Percentiles rank a stretch among this genome's conserved stretches.
Evolutionary conservation across 2,113 vertebrate species (phyloP).

Genomic region (Marmota flaviventris): DNA sequence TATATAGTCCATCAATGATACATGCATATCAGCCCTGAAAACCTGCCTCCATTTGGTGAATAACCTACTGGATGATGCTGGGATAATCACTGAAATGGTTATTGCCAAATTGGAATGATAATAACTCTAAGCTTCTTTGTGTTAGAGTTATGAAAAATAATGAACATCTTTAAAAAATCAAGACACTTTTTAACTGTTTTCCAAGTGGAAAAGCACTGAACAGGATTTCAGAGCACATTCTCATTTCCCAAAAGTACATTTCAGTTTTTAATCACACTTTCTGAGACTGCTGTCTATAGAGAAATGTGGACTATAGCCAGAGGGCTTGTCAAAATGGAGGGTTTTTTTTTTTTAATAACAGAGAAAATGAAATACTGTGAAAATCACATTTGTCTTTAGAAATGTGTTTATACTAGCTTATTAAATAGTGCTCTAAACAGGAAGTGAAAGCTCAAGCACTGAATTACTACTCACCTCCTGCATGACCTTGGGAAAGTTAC

Average conservation of each 20-base stretch:
- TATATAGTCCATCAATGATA: neutral
- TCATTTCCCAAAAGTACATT: constrained; percentile 68
- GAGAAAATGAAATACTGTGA: constrained; percentile 64
- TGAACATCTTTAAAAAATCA: neutral
- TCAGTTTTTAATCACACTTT: constrained; percentile 64
- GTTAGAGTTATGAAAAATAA: constrained; percentile 38
- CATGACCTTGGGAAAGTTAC: neutral
- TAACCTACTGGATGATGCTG: neutral
- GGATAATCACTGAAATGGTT: neutral
- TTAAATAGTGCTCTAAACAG: constrained; percentile 25
- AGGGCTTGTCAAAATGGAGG: constrained; percentile 44
- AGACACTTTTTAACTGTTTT: neutral
- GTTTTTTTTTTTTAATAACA: constrained; percentile 64
- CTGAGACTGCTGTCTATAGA: constrained; percentile 45
- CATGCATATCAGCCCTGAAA: neutral
- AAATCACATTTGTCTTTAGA: constrained; percentile 67
- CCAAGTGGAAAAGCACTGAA: constrained; percentile 49
- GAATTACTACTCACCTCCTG: neutral
- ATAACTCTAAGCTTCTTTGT: neutral
- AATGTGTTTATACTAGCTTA: constrained; percentile 35
- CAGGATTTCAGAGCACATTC: constrained; percentile 32
- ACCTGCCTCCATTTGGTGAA: neutral
- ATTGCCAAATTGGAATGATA: neutral
- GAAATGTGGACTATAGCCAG: constrained; percentile 56
- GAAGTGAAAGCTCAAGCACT: neutral